A percentile compares a stretch with the other conserved stretches of the same genome.
These are phyloP conservation scores for Oreohelix idahoensis DNA, from an alignment of 1,140 invertebrate genomes.

Conservation along the genomic window DNA sequence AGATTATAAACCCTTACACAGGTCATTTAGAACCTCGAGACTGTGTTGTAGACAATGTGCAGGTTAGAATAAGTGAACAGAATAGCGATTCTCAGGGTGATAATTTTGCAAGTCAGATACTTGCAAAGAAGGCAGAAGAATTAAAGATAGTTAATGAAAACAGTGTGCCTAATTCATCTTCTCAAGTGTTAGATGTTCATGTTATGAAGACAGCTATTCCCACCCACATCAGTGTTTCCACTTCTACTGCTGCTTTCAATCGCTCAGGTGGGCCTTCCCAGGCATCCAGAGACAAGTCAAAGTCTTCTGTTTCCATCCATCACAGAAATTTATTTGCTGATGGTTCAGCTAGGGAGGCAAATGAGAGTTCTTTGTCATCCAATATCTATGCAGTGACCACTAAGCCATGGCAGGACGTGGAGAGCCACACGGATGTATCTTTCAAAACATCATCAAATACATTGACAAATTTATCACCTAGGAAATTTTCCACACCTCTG, in stretches of 20 bases:
- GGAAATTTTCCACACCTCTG: background rate
- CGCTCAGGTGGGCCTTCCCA: slow-evolving; percentile 31
- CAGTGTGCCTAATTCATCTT: slow-evolving; percentile 39
- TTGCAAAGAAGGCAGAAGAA: slow-evolving; percentile 24
- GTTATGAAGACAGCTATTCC: slow-evolving; percentile 11
- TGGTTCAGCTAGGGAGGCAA: background rate
- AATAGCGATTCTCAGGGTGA: slow-evolving; percentile 1
- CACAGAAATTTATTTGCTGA: background rate
- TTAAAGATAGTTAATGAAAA: slow-evolving; percentile 5
- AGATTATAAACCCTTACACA: slow-evolving; percentile 89
- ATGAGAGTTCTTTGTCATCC: background rate
- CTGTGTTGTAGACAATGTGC: slow-evolving; percentile 57
- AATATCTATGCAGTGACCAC: slow-evolving; percentile 29
- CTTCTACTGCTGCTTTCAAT: slow-evolving; percentile 24
- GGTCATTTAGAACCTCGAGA: slow-evolving; percentile 86
- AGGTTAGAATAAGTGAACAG: slow-evolving; percentile 39
- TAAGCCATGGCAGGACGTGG: slow-evolving; percentile 25
- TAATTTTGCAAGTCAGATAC: slow-evolving; percentile 28
- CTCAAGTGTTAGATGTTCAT: slow-evolving; percentile 19
- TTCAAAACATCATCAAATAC: slow-evolving; percentile 7
- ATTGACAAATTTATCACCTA: slow-evolving; percentile 21
- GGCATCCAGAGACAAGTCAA: background rate
- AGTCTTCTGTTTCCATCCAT: slow-evolving; percentile 10
- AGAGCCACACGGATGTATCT: too few relatives aligned
- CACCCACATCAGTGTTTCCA: background rate